phyloP scores from a whole-genome alignment of 2,888 invertebrate genomes.

The Aethes cnicana region DNA sequence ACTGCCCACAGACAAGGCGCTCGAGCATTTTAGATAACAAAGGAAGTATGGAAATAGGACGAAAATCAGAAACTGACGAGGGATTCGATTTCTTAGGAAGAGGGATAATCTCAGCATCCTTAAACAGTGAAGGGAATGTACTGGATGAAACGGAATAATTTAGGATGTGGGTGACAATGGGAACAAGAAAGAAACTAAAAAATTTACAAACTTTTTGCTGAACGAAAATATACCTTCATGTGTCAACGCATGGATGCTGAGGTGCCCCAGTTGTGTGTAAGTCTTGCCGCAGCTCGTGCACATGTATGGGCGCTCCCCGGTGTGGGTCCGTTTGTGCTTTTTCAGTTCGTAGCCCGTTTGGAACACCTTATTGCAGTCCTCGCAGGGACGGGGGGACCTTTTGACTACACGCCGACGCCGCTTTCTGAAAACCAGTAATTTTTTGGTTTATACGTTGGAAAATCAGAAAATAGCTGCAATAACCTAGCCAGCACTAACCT shows the following conservation, averaged over 20 bases:
- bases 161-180: too few relatives aligned
- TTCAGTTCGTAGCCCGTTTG: conserved; percentile 61
- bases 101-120: too few relatives aligned
- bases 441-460: not conserved
- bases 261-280: conserved; percentile 66
- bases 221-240: conserved; percentile 52
- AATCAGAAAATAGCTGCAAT: not conserved
- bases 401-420: conserved; percentile 38
- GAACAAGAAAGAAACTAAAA: too few relatives aligned
- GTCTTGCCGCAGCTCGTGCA: conserved; percentile 70
- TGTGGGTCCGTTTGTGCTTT: conserved; percentile 63
- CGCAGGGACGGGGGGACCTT: conserved; percentile 49
- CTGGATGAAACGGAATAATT: too few relatives aligned
- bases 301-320: conserved; percentile 69
- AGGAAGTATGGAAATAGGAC: too few relatives aligned
- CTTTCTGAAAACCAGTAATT: conserved; percentile 30
- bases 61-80: too few relatives aligned
- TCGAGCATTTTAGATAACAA: too few relatives aligned
- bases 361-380: conserved; percentile 60
- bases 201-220: too few relatives aligned
- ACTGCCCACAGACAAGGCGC: too few relatives aligned
- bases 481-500: too few relatives aligned
- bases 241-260: conserved; percentile 62
- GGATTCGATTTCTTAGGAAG: too few relatives aligned
- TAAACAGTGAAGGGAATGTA: too few relatives aligned